These are phyloP conservation scores for Aporrectodea caliginosa DNA, from an alignment of 1,140 invertebrate species.

Conservation along the genomic window DNA sequence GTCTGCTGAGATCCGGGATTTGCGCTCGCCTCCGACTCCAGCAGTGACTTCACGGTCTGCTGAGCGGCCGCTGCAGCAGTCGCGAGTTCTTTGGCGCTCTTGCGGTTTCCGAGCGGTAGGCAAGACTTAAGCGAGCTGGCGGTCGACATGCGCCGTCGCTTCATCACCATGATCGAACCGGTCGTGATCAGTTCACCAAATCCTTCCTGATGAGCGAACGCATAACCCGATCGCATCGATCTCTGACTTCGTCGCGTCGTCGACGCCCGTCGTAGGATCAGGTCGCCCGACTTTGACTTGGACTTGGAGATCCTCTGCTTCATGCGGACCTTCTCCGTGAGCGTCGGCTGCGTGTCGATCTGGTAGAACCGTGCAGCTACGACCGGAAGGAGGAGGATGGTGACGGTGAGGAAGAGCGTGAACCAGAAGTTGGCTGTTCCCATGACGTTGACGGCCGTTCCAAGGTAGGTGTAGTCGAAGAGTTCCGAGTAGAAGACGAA, in stretches of 20 bases:
- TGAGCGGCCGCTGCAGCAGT: not conserved
- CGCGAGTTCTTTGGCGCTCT: not conserved
- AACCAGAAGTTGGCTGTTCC: conserved; percentile 90
- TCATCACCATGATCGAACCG: conserved; percentile 67
- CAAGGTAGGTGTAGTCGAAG: conserved; percentile 47
- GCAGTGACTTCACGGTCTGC: not conserved
- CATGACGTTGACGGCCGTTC: conserved; percentile 47
- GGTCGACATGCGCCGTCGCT: not conserved
- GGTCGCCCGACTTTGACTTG: conserved; percentile 69
- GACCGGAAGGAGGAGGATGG: conserved; percentile 82
- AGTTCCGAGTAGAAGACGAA: conserved; percentile 59
- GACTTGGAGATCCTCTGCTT: conserved; percentile 63
- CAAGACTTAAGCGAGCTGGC: not conserved
- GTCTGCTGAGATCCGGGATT: no score
- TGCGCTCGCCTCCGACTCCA: not conserved
- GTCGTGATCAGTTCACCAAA: conserved; percentile 96
- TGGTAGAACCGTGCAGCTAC: conserved; percentile 66
- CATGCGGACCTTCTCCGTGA: conserved; percentile 84
- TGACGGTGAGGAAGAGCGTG: conserved; percentile 79
- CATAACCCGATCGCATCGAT: conserved; percentile 78
- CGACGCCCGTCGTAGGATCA: conserved; percentile 71
- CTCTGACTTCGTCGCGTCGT: conserved; percentile 73
- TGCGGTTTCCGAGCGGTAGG: not conserved
- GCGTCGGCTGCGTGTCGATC: conserved; percentile 66
- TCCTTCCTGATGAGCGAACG: conserved; percentile 94